phyloP scores from a whole-genome alignment of 2,797 vertebrate species.

The Platalea minor region DNA sequence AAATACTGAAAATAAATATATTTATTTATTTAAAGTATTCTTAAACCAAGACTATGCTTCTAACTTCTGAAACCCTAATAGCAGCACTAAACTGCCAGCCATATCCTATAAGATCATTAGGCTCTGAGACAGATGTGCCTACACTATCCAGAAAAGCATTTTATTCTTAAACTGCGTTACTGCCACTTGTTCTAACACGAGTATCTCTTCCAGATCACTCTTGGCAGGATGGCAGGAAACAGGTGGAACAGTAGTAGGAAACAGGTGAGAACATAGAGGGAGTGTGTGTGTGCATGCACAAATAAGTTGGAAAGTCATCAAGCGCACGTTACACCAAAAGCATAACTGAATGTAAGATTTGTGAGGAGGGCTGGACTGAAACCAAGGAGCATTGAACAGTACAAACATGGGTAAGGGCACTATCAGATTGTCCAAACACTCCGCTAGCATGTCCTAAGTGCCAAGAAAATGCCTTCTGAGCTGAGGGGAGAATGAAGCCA shows the following conservation, averaged over 20 bases:
- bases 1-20: neutral
- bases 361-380: neutral
- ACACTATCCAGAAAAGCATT: neutral
- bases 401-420: neutral
- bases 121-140: neutral
- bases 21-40: neutral
- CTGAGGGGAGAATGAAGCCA: neutral
- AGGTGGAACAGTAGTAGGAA: neutral
- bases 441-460: neutral
- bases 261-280: neutral
- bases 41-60: neutral
- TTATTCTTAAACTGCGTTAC: neutral
- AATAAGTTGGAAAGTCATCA: neutral
- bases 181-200: neutral
- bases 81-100: neutral
- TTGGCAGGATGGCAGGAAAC: neutral
- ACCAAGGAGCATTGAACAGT: neutral
- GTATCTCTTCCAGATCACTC: neutral
- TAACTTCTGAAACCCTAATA: neutral
- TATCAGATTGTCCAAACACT: neutral
- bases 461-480: slow-evolving; percentile 2
- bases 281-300: neutral
- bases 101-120: neutral
- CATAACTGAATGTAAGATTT: neutral
- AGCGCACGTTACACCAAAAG: neutral